Evolutionary conservation across 2,797 vertebrate genomes (phyloP), one percentile per base, ranked within the genome.

Genomic region (Pelochelys cantorii): DNA sequence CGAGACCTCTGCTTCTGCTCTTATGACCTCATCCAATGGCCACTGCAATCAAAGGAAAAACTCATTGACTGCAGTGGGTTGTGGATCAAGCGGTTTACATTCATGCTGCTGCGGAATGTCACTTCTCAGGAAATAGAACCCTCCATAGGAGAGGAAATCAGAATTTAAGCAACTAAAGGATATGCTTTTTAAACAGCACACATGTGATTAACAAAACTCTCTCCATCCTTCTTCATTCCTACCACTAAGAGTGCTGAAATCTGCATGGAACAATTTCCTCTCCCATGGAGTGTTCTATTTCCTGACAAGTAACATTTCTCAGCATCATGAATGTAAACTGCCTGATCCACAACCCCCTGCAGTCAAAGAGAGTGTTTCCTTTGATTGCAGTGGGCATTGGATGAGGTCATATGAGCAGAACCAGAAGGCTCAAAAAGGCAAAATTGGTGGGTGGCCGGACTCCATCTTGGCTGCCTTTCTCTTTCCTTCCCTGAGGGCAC

Each of bases 41-140:
- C 1, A 3, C 12, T 82, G 68, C 60, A 93, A 25, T 7, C 82
- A 68, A 42, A 80, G 23, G 22, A 85, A 83, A 81, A 31, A 27
- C 17, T 29, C 48, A 0, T 2, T 34, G 10, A 10, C 2, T 5
- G 8, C 53, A 48, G 4, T 0, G 7, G 25, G 31, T 14, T 84
- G 77, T 77, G 79, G 37, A 42, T 84, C 13, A 11, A 15, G 42
- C 4, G 55, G 3, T 1, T 14, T 62, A n/a, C 1, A 0, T 56
- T 82, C 27, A 53, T 9, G 22, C 42, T 65, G 23, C 59, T 55
- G 48, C 23, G 17, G 23, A 12, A 87, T 13, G 9, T 17, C 14
- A 56, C 78, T 89, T 83, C 60, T 83, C 53, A 60, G 75, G 57
- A 1, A 7, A 80, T 15, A 48, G 80, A 75, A 74, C 74, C 27